Conservation (phyloP, 2,113 vertebrate species). For the Ochotona curzoniae region DNA sequence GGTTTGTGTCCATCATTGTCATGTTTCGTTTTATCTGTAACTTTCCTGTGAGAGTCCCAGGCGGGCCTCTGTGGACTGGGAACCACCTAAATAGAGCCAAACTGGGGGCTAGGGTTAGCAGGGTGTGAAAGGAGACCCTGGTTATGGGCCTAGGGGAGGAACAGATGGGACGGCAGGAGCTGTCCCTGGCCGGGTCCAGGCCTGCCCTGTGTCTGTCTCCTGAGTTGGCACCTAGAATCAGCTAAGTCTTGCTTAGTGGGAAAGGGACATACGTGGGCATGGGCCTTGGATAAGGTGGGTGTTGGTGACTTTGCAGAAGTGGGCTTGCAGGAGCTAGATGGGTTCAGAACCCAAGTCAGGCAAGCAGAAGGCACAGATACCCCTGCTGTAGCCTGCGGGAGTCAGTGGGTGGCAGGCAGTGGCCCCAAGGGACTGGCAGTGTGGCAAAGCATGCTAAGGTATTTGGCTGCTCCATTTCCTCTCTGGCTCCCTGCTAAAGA, state of each 20-base stretch:
- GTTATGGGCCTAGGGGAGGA: background rate
- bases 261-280: rapidly evolving
- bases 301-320: background rate
- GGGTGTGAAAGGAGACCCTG: background rate
- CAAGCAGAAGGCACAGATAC: background rate
- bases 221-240: background rate
- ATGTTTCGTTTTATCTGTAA: background rate
- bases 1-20: too few species aligned
- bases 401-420: background rate
- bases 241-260: too few species aligned
- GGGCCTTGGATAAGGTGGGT: background rate
- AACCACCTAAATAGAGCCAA: too few species aligned
- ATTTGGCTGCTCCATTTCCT: too few species aligned
- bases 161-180: background rate
- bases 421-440: background rate
- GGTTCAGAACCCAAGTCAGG: background rate
- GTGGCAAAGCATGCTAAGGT: too few species aligned
- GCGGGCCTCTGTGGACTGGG: too few species aligned
- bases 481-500: too few species aligned
- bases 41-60: background rate
- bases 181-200: rapidly evolving
- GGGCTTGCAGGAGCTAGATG: background rate
- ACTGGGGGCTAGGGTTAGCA: too few species aligned
- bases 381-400: background rate
- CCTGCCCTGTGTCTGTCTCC: background rate